Conservation (phyloP, 1,140 invertebrate species). For the Pristionchus pacificus region DNA sequence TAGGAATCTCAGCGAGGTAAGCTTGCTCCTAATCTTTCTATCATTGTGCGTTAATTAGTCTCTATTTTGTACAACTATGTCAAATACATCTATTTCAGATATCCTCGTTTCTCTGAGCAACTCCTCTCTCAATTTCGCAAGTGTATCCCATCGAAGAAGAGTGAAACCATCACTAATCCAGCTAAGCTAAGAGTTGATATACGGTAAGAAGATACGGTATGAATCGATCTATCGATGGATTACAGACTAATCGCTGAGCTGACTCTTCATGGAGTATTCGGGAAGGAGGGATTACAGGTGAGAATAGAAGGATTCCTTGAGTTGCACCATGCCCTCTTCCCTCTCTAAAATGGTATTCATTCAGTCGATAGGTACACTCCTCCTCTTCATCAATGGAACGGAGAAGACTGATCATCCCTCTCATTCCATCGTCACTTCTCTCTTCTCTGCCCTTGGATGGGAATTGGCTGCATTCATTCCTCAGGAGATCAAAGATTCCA, state of each 20-base stretch:
- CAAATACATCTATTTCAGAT: no score
- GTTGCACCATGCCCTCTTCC: not conserved
- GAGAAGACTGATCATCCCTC: not conserved
- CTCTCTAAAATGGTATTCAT: not conserved
- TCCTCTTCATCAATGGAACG: not conserved
- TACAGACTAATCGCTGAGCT: slow-evolving; percentile 37
- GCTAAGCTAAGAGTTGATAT: slow-evolving; percentile 32
- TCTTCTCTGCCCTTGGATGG: not conserved
- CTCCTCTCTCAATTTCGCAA: slow-evolving; percentile 30
- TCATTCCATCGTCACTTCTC: not conserved
- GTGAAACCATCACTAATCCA: slow-evolving; percentile 33
- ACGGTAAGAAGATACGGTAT: slow-evolving; percentile 2
- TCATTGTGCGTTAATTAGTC: slow-evolving; percentile 2
- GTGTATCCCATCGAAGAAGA: slow-evolving; percentile 27
- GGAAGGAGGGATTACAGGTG: slow-evolving; percentile 31
- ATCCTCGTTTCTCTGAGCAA: slow-evolving; percentile 15
- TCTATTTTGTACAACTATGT: no score
- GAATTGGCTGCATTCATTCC: not conserved
- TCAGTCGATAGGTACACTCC: not conserved
- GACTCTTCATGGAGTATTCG: slow-evolving; percentile 25
- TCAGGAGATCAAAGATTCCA: not conserved
- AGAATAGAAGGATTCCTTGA: not conserved
- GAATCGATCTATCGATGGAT: not conserved
- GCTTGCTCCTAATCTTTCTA: slow-evolving; percentile 1
- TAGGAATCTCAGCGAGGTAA: slow-evolving; percentile 19